A percentile compares a stretch with the other conserved stretches of the same genome.
Evolutionary conservation across 1,140 invertebrate species (phyloP).

Genomic region (Steinernema feltiae): DNA sequence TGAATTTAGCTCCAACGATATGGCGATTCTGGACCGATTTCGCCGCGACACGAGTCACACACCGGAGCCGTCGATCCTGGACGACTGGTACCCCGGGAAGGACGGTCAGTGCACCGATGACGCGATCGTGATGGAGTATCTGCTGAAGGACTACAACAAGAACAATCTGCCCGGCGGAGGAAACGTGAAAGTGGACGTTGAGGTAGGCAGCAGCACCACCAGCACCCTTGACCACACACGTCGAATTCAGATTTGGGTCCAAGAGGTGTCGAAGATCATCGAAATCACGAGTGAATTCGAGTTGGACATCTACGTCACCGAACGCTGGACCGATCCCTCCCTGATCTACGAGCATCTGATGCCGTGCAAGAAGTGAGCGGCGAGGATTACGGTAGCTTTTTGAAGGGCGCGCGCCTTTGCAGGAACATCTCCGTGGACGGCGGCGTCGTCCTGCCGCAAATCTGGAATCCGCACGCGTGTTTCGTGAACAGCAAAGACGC

Average conservation of each 20-base stretch:
- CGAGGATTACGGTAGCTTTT: background rate
- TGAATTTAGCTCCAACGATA: background rate
- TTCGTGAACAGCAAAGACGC: conserved; percentile 57
- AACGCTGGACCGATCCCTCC: conserved; percentile 52
- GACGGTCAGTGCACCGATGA: conserved; percentile 4
- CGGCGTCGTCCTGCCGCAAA: conserved; percentile 48
- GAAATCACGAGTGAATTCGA: conserved; percentile 57
- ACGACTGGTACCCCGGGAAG: background rate
- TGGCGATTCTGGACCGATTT: conserved; percentile 7
- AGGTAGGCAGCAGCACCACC: conserved; percentile 44
- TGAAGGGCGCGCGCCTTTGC: background rate
- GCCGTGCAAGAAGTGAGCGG: conserved; percentile 58
- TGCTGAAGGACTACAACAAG: conserved; percentile 45
- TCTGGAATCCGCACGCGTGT: conserved; percentile 56
- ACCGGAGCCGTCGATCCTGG: conserved; percentile 2
- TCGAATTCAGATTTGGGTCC: conserved; percentile 53
- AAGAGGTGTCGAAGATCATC: conserved; percentile 58
- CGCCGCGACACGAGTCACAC: background rate
- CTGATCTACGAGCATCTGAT: conserved; percentile 54
- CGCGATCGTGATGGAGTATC: conserved; percentile 2
- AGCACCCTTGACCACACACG: background rate
- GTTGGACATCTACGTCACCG: conserved; percentile 58
- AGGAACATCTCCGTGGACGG: conserved; percentile 58
- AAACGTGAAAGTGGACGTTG: conserved; percentile 51
- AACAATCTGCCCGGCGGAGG: conserved; percentile 51